These are phyloP conservation scores for Brachypodius melanocephalos DNA, from an alignment of 2,113 vertebrate species.

Conservation along the genomic window DNA sequence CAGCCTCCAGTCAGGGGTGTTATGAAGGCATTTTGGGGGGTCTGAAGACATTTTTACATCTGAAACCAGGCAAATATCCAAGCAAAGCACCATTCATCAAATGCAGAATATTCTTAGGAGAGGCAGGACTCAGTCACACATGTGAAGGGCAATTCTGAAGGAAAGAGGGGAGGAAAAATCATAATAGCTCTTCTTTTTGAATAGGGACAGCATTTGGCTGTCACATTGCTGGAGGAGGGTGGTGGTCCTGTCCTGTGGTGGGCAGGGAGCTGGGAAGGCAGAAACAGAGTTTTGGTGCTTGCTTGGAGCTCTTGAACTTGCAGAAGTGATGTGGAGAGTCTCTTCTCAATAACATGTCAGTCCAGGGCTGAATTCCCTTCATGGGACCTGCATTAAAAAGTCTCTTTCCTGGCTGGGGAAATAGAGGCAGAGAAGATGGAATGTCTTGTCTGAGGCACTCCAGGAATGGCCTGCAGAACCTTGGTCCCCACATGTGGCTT, in stretches of 20 bases:
- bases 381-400: not conserved
- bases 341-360: not conserved
- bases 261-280: not conserved
- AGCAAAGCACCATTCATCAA: not conserved
- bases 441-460: not conserved
- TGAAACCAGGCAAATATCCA: not conserved
- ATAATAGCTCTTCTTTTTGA: not conserved
- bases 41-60: not conserved
- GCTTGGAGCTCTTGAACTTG: not conserved
- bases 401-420: not conserved
- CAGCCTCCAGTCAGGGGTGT: not conserved
- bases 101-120: not conserved
- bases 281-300: not conserved
- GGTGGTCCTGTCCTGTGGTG: not conserved
- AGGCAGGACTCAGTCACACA: not conserved
- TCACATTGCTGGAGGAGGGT: not conserved
- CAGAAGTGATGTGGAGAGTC: not conserved
- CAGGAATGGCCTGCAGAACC: not conserved
- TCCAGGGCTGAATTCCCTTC: not conserved
- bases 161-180: not conserved
- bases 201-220: not conserved
- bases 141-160: not conserved
- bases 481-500: not conserved
- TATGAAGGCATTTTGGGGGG: not conserved
- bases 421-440: not conserved